Base-by-base conservation (phyloP, 1,140 invertebrate genomes). In the Sipha flava region DNA sequence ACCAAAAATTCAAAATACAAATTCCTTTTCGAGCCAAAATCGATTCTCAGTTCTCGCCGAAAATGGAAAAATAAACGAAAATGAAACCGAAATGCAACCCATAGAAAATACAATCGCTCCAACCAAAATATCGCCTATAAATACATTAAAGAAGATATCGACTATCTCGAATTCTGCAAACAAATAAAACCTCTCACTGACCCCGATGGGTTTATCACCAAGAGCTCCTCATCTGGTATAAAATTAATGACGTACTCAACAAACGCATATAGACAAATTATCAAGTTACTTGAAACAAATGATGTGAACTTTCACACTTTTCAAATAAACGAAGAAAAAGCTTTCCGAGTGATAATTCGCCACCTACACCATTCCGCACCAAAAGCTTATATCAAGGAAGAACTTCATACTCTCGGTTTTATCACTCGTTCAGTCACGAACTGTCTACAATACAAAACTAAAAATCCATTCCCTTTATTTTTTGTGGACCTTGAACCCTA, bases 381-480 rank as follows among this genome's bases (percentile, higher is more conserved):
- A 43, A 73, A n/a, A 40, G 64, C 21, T 37, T 18, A 34, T 21
- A 68, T 68, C 43, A 34, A 40, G 16, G 18, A 37, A 37, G 40
- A 54, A n/a, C n/a, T n/a, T n/a, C n/a, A n/a, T n/a, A n/a, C n/a
- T n/a, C n/a, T n/a, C n/a, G n/a, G n/a, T n/a, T n/a, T n/a, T n/a
- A n/a, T n/a, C n/a, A n/a, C n/a, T n/a, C n/a, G n/a, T n/a, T n/a
- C n/a, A n/a, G n/a, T 81, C 16, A 54, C 40, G 10, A 81, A 81
- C 70, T 49, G 83, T 12, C 79, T 77, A 14, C 37, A 77, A n/a
- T 52, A 52, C 26, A 80, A 82, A 52, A 84, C 82, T 26, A 80
- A 82, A 52, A 84, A 82, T 52, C n/a, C n/a, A n/a, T n/a, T n/a
- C n/a, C n/a, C n/a, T n/a, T n/a, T n/a, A n/a, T n/a, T n/a, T n/a